A percentile compares a stretch with the other conserved stretches of the same genome.
Conservation (phyloP, 2,797 vertebrate genomes). For the Acridotheres tristis region DNA sequence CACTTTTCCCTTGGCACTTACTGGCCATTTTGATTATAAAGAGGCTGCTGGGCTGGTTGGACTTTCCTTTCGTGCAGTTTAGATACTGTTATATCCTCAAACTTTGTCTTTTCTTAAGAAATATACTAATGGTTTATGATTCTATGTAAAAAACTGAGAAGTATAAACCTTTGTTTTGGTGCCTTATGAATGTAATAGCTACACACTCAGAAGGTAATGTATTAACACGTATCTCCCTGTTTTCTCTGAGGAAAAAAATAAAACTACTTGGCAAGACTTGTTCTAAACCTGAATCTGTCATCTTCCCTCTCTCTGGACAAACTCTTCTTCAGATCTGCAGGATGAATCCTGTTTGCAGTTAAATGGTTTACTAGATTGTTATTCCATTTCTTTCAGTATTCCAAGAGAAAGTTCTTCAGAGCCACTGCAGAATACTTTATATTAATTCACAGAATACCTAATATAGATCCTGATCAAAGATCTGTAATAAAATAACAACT, state of each 20-base stretch:
- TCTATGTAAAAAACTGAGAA: not conserved
- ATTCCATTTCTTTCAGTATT: not conserved
- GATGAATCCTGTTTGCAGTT: not conserved
- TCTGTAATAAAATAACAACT: not conserved
- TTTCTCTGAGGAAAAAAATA: not conserved
- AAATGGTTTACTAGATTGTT: not conserved
- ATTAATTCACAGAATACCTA: not conserved
- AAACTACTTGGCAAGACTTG: not conserved
- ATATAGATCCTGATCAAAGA: not conserved
- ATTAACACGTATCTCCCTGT: not conserved
- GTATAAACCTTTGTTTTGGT: not conserved
- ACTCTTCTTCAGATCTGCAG: not conserved
- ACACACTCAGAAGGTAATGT: not conserved
- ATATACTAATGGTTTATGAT: not conserved
- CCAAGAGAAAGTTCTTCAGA: not conserved
- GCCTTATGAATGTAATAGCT: not conserved
- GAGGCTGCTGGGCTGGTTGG: not conserved
- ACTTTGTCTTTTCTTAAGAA: not conserved
- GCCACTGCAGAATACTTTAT: not conserved
- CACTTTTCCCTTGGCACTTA: not conserved
- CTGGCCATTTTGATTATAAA: not conserved
- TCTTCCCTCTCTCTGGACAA: not conserved
- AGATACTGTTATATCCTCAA: not conserved
- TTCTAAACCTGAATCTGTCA: not conserved
- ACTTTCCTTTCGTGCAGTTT: not conserved